phyloP scores from a whole-genome alignment of 2,888 invertebrate species.

The Diplazon laetatorius region DNA sequence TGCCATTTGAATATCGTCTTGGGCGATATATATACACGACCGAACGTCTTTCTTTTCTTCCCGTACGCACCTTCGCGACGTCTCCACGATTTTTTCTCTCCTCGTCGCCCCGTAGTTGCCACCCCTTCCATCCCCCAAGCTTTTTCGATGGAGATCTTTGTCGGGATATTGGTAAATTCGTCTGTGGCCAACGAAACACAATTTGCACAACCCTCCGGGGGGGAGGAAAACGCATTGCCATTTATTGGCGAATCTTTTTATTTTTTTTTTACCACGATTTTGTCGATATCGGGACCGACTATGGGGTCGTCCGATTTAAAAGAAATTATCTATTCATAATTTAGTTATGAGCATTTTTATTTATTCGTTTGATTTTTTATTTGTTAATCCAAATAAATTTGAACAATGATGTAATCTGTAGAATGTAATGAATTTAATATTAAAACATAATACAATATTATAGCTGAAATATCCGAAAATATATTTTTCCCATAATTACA shows the following conservation, averaged over 20 bases:
- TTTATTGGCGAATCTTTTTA: not conserved
- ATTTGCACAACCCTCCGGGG: not conserved
- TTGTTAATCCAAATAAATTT: too few relatives aligned
- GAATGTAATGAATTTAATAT: too few relatives aligned
- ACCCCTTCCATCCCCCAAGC: conserved; percentile 7
- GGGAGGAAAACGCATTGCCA: conserved; percentile 15
- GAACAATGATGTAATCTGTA: too few relatives aligned
- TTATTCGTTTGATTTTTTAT: too few relatives aligned
- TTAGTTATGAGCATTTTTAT: not conserved
- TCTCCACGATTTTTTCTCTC: not conserved
- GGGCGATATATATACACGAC: conserved; percentile 51
- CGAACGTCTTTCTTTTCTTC: conserved; percentile 43
- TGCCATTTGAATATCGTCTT: conserved; percentile 80
- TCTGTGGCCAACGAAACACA: conserved; percentile 23
- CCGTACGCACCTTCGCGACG: conserved; percentile 35
- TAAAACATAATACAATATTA: too few relatives aligned
- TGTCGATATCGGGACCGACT: not conserved
- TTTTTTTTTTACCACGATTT: conserved; percentile 10
- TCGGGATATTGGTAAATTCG: conserved; percentile 50
- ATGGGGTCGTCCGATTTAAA: not conserved
- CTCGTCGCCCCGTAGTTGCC: conserved; percentile 8
- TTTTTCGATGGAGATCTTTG: conserved; percentile 49
- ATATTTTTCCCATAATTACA: too few relatives aligned
- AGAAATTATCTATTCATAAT: too few relatives aligned
- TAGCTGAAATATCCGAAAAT: too few relatives aligned